Percentiles rank a stretch among this genome's conserved stretches.
These are phyloP conservation scores for Chymomyza costata DNA, from an alignment of 1,140 invertebrate genomes.

Conservation along the genomic window DNA sequence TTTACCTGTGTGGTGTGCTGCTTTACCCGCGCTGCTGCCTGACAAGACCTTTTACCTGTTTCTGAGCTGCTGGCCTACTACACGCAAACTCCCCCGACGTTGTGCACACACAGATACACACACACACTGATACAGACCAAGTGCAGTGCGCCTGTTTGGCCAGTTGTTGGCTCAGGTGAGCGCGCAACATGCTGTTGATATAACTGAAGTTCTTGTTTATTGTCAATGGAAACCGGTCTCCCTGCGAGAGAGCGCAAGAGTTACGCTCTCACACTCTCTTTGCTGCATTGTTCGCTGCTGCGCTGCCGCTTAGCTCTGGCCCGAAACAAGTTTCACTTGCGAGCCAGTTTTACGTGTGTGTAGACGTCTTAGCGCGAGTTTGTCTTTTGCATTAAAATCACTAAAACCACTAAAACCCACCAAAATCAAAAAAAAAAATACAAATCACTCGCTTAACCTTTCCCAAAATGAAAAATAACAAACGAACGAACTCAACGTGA, in stretches of 20 bases:
- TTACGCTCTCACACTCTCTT: not conserved
- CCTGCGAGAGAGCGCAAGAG: not conserved
- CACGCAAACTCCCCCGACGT: constrained; percentile 48
- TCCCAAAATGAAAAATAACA: constrained; percentile 5
- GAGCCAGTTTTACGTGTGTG: constrained; percentile 44
- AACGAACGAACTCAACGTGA: constrained; percentile 9
- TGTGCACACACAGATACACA: no score
- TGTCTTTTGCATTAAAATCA: not conserved
- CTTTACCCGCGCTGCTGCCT: constrained; percentile 45
- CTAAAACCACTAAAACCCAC: no score
- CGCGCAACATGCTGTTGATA: constrained; percentile 31
- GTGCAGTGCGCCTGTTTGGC: not conserved
- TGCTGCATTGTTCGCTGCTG: no score
- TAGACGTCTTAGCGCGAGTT: constrained; percentile 46
- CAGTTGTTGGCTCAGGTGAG: constrained; percentile 39
- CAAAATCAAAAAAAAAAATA: no score
- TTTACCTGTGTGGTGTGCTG: constrained; percentile 46
- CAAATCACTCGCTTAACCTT: not conserved
- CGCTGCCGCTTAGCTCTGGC: constrained; percentile 12
- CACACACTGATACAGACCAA: constrained; percentile 15
- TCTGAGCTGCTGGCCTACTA: no score
- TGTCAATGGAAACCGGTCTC: constrained; percentile 9
- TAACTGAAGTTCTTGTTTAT: constrained; percentile 47
- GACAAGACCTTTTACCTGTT: constrained; percentile 16
- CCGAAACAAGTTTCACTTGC: constrained; percentile 69